Percentiles rank a stretch among this genome's conserved stretches.
phyloP scores from a whole-genome alignment of 2,888 invertebrate genomes.

The Criorhina ranunculi region DNA sequence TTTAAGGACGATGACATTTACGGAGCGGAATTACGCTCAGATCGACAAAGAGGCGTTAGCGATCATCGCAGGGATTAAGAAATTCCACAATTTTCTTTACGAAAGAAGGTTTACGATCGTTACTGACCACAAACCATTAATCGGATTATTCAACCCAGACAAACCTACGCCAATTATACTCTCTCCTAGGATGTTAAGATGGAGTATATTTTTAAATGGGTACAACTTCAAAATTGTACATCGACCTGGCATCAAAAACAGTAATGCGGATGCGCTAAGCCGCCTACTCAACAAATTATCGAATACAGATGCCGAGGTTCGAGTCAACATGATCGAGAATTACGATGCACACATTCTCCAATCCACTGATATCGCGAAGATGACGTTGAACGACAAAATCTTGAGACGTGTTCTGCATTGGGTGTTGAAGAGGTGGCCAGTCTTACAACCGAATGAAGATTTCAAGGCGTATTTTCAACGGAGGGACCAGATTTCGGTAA shows the following conservation, averaged over 20 bases:
- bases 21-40: slow-evolving; percentile 1
- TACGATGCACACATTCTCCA: slow-evolving; percentile 20
- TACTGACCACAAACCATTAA: background rate
- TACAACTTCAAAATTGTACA: slow-evolving; percentile 3
- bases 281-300: background rate
- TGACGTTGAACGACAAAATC: background rate
- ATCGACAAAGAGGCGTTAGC: slow-evolving; percentile 1
- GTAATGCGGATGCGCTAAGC: slow-evolving; percentile 19
- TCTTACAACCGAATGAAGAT: background rate
- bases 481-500: slow-evolving; percentile 8
- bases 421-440: too few species aligned
- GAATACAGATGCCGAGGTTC: background rate
- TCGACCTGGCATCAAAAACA: background rate
- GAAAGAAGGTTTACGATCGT: background rate
- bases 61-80: background rate
- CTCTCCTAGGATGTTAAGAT: background rate
- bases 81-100: slow-evolving; percentile 6
- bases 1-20: background rate
- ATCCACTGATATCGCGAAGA: slow-evolving; percentile 14
- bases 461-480: background rate
- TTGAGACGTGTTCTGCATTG: too few species aligned
- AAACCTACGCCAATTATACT: background rate
- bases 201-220: slow-evolving; percentile 6
- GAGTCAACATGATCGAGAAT: slow-evolving; percentile 24
- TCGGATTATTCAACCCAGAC: background rate